Evolutionary conservation across 2,888 invertebrate species (phyloP), one percentile per base, ranked within the genome.

Genomic region (Catocala fraxini): DNA sequence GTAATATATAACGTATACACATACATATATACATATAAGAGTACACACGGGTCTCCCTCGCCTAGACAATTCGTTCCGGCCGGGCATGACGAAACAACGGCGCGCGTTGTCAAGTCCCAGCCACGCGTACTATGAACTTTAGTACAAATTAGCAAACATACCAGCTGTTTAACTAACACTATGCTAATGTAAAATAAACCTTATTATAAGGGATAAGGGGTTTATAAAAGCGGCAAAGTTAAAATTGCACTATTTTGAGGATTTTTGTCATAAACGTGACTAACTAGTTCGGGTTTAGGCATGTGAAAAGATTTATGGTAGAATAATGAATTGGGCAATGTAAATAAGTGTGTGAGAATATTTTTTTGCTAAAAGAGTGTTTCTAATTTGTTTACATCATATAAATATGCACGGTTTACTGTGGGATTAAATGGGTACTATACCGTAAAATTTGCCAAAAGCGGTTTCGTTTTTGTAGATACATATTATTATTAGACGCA

Each of bases 1-100:
- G 33, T 25, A 0, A 6, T 39, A 33, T 43, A 43, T 43, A 49
- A 10, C 4, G 5, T 3, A 41, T 39, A 12, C 47, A 39, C 11
- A 43, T 66, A 55, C 42, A 54, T 46, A 45, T 56, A 47, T 45
- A 59, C 54, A 72, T 70, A 65, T 66, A n/a, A n/a, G n/a, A n/a
- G n/a, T n/a, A 83, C 63, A 58, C 56, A 63, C 70, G 72, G 51
- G 69, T 74, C 84, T 87, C 89, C 88, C 88, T 81, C 80, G 84
- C 83, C 82, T 83, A 87, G 86, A 87, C 83, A 89, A 93, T 94
- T 94, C 82, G 94, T 93, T 93, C 89, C 91, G 89, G 88, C 85
- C 84, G 79, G 87, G 92, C 91, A 85, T 91, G 84, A 83, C 94
- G 88, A 93, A 93, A 90, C 83, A 77, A 80, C 83, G 82, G 82